Evolutionary conservation across 2,797 vertebrate species (phyloP), one percentile per base, ranked within the genome.

Genomic region (Cuculus canorus): DNA sequence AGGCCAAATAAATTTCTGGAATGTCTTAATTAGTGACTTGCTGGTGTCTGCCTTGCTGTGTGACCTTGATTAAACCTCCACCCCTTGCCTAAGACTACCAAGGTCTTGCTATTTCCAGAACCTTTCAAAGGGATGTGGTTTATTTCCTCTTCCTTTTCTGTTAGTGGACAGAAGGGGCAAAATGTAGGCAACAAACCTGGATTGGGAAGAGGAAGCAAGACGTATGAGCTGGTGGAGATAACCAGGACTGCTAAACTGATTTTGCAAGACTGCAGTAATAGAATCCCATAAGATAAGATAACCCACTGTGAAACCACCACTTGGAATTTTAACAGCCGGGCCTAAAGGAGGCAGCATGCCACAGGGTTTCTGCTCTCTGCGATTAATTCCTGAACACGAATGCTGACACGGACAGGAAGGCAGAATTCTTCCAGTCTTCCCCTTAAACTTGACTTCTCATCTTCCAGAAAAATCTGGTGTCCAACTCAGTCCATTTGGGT

Each of bases 111-210:
- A 23, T 50, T 57, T 2, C 6, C 15, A 22, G 71, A 70, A 16
- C 75, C 78, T 84, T 72, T 35, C 39, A 61, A 72, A 63, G 80
- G 48, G 78, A 82, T 81, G 68, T 86, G 68, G 45, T 50, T 82
- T 54, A 45, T 92, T 94, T 76, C 92, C 90, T 85, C 68, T 94
- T 94, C 89, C 81, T 69, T 41, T 63, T 9, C 72, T 59, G 30
- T 13, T 7, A 18, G 30, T 0, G 66, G 39, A 43, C 10, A 69
- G 80, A 64, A 0, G 5, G 48, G 32, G 53, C 73, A 88, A 76
- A 86, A 64, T 0, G 14, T 9, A 61, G 86, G 10, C 57, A 60
- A 19, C 9, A 56, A 25, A 32, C 11, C 35, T 1, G 53, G n/a
- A 23, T 14, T 4, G 13, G 27, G 13, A 13, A 33, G 19, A 69